These are phyloP conservation scores for Muscicapa comitata DNA, from an alignment of 2,797 vertebrate genomes.

Conservation along the genomic window DNA sequence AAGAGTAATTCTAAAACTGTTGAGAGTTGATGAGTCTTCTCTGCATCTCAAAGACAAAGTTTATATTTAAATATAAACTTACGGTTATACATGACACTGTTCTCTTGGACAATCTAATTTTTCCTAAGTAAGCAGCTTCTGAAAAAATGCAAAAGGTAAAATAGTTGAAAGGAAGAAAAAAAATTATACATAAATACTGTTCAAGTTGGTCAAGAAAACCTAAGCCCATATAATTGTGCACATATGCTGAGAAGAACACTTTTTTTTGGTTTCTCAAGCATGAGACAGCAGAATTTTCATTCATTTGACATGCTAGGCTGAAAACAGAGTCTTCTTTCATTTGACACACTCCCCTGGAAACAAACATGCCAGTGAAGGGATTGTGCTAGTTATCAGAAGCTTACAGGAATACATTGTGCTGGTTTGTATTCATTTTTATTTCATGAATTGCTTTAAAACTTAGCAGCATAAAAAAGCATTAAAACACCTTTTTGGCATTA, in stretches of 20 bases:
- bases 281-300: conserved; percentile 65
- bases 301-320: conserved; percentile 49
- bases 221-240: not conserved
- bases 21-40: not conserved
- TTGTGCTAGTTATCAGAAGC: conserved; percentile 56
- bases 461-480: conserved; percentile 42
- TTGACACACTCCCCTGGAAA: conserved; percentile 55
- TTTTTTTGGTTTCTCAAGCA: conserved; percentile 45
- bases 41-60: not conserved
- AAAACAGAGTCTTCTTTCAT: conserved; percentile 53
- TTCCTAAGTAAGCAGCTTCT: not conserved
- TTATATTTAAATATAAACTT: not conserved
- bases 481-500: conserved; percentile 41
- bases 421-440: conserved; percentile 56
- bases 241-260: not conserved
- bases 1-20: not conserved
- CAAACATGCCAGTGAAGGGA: conserved; percentile 47
- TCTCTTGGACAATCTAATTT: not conserved
- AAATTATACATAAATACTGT: not conserved
- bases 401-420: conserved; percentile 60
- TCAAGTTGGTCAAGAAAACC: not conserved
- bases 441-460: conserved; percentile 61
- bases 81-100: not conserved
- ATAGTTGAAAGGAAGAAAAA: not conserved
- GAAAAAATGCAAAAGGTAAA: not conserved